These are phyloP conservation scores for Pogonognathellus flavescens DNA, from an alignment of 1,140 invertebrate species.

Conservation along the genomic window DNA sequence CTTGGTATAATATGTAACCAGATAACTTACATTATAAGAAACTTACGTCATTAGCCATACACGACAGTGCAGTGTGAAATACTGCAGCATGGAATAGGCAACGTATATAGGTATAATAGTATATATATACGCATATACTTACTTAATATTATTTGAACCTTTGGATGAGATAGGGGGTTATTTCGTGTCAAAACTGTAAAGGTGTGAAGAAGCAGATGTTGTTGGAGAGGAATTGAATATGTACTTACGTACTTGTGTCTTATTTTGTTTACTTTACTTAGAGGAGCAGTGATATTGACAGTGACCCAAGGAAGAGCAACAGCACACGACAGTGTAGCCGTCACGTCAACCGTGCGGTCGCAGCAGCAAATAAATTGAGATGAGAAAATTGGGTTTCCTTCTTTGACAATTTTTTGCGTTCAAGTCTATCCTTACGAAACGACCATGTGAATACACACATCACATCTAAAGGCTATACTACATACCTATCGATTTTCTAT, in stretches of 20 bases:
- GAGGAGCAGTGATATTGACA: background rate
- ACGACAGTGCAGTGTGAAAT: too few species aligned
- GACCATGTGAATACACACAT: background rate
- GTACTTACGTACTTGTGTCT: background rate
- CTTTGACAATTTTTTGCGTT: background rate
- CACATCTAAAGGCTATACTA: background rate
- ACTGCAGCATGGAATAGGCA: too few species aligned
- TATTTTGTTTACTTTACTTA: constrained; percentile 36
- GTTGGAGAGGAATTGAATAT: background rate
- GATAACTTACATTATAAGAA: too few species aligned
- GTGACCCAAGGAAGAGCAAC: background rate
- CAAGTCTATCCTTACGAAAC: background rate
- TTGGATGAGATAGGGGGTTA: too few species aligned
- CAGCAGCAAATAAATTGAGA: constrained; percentile 13
- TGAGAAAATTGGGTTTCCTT: constrained; percentile 38
- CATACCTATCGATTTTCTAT: background rate
- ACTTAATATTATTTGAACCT: too few species aligned
- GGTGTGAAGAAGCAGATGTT: constrained; percentile 30
- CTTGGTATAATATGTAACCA: too few species aligned
- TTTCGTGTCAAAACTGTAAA: background rate
- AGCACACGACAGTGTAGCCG: background rate
- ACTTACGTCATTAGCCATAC: too few species aligned
- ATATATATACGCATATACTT: too few species aligned
- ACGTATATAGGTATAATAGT: too few species aligned
- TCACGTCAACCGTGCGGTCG: background rate